Evolutionary conservation across 2,113 vertebrate genomes (phyloP).

Genomic region (Rhinopomastus cyanomelas): DNA sequence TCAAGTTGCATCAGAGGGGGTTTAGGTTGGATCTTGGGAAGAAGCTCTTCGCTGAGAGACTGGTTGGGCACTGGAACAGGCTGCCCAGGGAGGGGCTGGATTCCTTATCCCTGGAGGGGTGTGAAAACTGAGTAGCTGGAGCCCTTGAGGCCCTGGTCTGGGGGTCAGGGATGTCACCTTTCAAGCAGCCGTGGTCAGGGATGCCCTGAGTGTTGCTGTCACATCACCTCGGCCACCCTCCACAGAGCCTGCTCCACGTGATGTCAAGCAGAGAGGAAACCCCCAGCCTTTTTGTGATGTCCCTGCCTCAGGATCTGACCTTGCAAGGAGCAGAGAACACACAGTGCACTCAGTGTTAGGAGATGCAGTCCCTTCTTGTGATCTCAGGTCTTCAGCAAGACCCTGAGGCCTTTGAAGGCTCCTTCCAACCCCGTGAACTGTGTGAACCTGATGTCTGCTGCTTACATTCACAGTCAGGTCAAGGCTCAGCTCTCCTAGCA

Average conservation of each 20-base stretch:
- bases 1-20: no score
- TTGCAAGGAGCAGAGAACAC: background rate
- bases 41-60: no score
- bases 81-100: no score
- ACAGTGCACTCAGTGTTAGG: background rate
- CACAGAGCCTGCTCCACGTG: background rate
- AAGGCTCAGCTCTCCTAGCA: background rate
- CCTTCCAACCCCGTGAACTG: no score
- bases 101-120: no score
- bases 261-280: background rate
- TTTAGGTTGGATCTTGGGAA: no score
- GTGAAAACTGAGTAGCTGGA: no score
- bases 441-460: background rate
- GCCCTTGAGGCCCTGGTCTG: no score
- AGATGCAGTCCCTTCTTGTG: background rate
- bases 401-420: no score
- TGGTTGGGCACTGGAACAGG: no score
- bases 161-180: background rate
- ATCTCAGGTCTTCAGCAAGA: background rate
- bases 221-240: background rate
- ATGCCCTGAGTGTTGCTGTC: no score
- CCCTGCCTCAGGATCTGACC: background rate
- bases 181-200: background rate
- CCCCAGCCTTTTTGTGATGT: background rate
- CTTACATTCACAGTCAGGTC: fast-evolving